phyloP scores from a whole-genome alignment of 2,888 invertebrate genomes.

The Bruchidius siliquastri region DNA sequence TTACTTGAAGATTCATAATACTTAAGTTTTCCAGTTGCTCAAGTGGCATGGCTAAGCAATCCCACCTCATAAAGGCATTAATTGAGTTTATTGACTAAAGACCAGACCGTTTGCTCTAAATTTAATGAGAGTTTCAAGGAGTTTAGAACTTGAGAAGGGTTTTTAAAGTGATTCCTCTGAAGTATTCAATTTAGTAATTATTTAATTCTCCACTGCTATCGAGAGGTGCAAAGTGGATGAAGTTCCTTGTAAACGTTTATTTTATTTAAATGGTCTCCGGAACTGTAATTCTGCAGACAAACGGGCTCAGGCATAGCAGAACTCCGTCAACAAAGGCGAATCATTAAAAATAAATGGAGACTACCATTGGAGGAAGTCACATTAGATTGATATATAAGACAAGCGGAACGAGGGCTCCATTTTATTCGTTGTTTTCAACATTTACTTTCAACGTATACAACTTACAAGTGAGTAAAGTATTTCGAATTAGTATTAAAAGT shows the following conservation, averaged over 20 bases:
- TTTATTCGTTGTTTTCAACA: too few relatives aligned
- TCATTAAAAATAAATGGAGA: background rate
- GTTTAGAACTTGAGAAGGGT: background rate
- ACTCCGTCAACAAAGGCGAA: background rate
- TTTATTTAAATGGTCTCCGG: background rate
- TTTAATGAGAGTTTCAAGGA: too few relatives aligned
- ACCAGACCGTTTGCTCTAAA: too few relatives aligned
- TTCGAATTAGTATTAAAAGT: too few relatives aligned
- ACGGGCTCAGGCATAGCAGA: background rate
- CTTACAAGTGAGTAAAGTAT: too few relatives aligned
- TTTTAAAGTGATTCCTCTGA: background rate
- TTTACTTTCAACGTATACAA: too few relatives aligned
- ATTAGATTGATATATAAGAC: background rate
- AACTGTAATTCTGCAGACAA: background rate
- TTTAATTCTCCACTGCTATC: background rate
- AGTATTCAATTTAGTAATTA: background rate
- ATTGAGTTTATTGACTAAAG: too few relatives aligned
- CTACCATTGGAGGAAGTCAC: background rate
- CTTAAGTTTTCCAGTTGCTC: too few relatives aligned
- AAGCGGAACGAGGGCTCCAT: too few relatives aligned
- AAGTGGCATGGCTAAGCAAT: too few relatives aligned
- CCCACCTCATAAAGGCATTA: too few relatives aligned
- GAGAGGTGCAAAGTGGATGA: background rate
- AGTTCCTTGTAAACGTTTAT: background rate
- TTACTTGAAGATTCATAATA: too few relatives aligned